Evolutionary conservation across 2,888 invertebrate species (phyloP), one percentile per base, ranked within the genome.

Genomic region (Limnephilus marmoratus): DNA sequence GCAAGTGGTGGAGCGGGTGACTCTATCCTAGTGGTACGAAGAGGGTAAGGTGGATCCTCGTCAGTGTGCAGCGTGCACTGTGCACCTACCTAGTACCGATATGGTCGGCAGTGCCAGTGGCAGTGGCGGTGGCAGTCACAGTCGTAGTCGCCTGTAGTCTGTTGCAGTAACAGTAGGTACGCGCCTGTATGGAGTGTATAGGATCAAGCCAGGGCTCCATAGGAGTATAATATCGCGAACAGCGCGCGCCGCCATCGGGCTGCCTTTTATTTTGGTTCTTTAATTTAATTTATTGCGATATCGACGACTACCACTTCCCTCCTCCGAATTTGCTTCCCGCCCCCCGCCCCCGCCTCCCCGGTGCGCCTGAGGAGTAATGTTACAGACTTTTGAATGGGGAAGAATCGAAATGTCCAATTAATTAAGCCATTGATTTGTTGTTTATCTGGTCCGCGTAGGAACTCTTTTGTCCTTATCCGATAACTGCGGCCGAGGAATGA

Each of bases 351-450:
- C 85, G 29, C n/a, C 24, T 24, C 68, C 9, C 31, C 80, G 11
- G 34, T 29, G 11, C 83, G 89, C 34, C 90, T 49, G 85, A 90
- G 90, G 85, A 92, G 81, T 92, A 92, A 91, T 91, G 92, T 90
- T 89, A 92, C 92, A 83, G 93, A 93, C 93, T 93, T 93, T 93
- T 93, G 93, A 93, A 93, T 93, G 93, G 93, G 93, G 91, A 90
- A 90, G 92, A 93, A 93, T 92, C 93, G 93, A 93, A 93, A 93
- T 92, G 93, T 93, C 93, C 93, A 93, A 93, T 93, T 93, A 93
- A 93, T 93, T 93, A 93, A 93, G 93, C 93, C 92, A 93, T 93
- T 93, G 93, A 93, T 93, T 93, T 93, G 93, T 93, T 89, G 93
- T 91, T 93, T 93, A 93, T 93, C 93, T 88, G 91, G 68, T 82